Base-by-base conservation (phyloP, 2,888 invertebrate species). In the Deroplatys truncata region DNA sequence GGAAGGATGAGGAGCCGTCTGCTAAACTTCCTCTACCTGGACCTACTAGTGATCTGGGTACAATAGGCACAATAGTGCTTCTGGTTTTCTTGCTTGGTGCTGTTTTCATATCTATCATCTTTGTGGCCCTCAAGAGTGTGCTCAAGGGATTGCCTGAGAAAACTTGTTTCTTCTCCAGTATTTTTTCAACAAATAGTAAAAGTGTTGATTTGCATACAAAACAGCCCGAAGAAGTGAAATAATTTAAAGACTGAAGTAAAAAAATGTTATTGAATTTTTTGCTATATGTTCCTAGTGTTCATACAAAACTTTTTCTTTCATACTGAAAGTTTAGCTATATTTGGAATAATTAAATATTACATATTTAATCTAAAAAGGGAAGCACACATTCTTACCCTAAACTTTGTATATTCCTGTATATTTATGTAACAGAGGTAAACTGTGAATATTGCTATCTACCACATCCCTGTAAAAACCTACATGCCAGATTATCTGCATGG, bases 1-100 rank as follows among this genome's bases (percentile, higher is more conserved):
- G 96, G 96, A 92, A 93, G 91, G 95, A 95, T 88, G 89, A 82
- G 16, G 29, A 28, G 4, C 16, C 25, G 0, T 15, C 82, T 25
- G 20, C 29, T 16, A 31, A 31, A 29, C 72, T 82, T n/a, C n/a
- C 16, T 4, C n/a, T 43, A 25, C 20, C 28, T 25, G 29, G 29
- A 1, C 31, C 82, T 20, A 25, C 86, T n/a, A 82, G 28, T 28
- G 20, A 72, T 31, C 13, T 28, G 82, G 72, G 28, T 82, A 56
- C 88, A 16, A 56, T 85, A 20, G 28, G 43, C 4, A 35, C 88
- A 49, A 25, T 88, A n/a, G 84, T 88, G 4, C 43, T 90, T 43
- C 31, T 88, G 8, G 88, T 85, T 8, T 72, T 86, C 15, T 20
- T 90, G 49, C 85, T 88, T 88, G 82, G 72, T 15, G 16, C 88